A percentile compares a stretch with the other conserved stretches of the same genome.
Evolutionary conservation across 2,113 vertebrate species (phyloP).

Genomic region (Climacteris rufus): DNA sequence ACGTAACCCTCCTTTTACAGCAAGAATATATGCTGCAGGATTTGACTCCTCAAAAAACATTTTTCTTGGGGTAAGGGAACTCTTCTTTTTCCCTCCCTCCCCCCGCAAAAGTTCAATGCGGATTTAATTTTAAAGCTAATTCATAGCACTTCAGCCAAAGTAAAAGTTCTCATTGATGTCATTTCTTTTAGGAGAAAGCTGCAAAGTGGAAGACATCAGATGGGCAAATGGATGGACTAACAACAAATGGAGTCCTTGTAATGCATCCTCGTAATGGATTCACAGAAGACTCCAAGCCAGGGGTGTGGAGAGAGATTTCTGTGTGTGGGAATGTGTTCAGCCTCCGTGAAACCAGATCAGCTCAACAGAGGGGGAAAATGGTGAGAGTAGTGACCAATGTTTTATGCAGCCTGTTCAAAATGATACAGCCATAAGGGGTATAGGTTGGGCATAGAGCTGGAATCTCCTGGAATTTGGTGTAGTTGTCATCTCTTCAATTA

Average conservation of each 20-base stretch:
- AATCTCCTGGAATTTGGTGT: background rate
- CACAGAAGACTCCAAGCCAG: slow-evolving; percentile 94
- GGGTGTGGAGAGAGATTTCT: slow-evolving; percentile 97
- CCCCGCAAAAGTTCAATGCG: background rate
- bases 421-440: background rate
- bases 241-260: slow-evolving; percentile 96
- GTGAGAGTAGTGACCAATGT: slow-evolving; percentile 63
- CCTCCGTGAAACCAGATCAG: slow-evolving; percentile 92
- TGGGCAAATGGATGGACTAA: slow-evolving; percentile 96
- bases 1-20: slow-evolving; percentile 90
- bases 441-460: background rate
- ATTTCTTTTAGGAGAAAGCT: slow-evolving; percentile 88
- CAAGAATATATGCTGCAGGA: slow-evolving; percentile 96
- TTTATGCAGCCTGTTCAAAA: background rate
- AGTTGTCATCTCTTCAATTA: background rate
- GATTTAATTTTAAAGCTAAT: too few species aligned
- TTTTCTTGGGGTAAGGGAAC: slow-evolving; percentile 90
- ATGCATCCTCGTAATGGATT: slow-evolving; percentile 97
- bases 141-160: background rate
- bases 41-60: slow-evolving; percentile 99
- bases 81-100: background rate
- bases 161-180: background rate
- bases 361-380: slow-evolving; percentile 96
- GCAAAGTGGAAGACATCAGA: slow-evolving; percentile 96
- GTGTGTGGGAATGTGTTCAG: slow-evolving; percentile 98